Conservation (phyloP, 2,113 vertebrate species). For the Varanus salvator region DNA sequence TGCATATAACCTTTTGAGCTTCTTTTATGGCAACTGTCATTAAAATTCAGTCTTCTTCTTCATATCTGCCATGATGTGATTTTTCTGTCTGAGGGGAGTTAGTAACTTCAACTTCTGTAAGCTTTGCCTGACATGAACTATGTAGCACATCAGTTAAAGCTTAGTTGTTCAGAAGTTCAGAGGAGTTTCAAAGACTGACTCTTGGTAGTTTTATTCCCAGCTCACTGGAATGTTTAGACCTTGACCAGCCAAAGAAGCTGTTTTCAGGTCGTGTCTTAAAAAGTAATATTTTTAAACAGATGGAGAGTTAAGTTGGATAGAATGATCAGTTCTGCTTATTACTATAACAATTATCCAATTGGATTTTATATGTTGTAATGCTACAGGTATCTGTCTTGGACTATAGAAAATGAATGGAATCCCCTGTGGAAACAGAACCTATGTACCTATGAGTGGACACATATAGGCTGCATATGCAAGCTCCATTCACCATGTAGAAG, state of each 20-base stretch:
- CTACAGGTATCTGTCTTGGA: not conserved
- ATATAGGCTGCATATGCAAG: not conserved
- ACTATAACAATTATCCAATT: not conserved
- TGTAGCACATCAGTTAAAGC: not conserved
- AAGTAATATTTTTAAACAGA: not conserved
- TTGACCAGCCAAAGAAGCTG: not conserved
- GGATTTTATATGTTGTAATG: too few species aligned
- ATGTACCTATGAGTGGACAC: not conserved
- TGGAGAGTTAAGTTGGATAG: not conserved
- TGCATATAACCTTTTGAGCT: not conserved
- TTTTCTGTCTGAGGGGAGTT: constrained; percentile 18
- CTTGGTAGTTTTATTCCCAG: constrained; percentile 20
- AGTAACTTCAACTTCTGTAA: constrained; percentile 20
- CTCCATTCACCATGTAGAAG: not conserved
- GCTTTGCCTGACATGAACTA: not conserved
- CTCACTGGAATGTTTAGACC: constrained; percentile 10
- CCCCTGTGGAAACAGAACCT: not conserved
- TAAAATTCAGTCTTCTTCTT: constrained; percentile 18
- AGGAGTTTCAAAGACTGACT: constrained; percentile 2
- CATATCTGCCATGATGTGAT: not conserved
- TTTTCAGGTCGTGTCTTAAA: not conserved
- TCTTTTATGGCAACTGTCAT: constrained; percentile 16
- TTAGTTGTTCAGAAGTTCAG: not conserved
- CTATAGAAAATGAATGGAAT: not conserved
- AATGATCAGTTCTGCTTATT: not conserved